A percentile compares a stretch with the other conserved stretches of the same genome.
phyloP scores from a whole-genome alignment of 1,140 invertebrate species.

The Drosophila melanica region DNA sequence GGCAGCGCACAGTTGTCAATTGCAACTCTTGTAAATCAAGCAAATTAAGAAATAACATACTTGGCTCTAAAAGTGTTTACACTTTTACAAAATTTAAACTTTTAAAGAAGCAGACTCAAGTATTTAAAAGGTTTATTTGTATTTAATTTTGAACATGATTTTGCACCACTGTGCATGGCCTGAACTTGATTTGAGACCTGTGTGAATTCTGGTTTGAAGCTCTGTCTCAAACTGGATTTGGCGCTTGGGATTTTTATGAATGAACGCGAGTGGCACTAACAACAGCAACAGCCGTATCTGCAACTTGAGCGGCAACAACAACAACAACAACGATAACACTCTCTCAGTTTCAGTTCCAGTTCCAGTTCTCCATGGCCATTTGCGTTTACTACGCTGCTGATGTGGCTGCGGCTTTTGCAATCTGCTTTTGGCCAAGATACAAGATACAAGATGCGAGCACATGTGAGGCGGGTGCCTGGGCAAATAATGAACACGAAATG shows the following conservation, averaged over 20 bases:
- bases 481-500: constrained; percentile 69
- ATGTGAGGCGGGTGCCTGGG: constrained; percentile 51
- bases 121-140: not conserved
- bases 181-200: constrained; percentile 75
- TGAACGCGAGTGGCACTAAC: constrained; percentile 69
- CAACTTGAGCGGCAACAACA: constrained; percentile 37
- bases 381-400: constrained; percentile 68
- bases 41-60: not conserved
- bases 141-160: constrained; percentile 1
- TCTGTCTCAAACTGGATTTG: constrained; percentile 77
- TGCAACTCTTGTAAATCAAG: not conserved
- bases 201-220: constrained; percentile 78
- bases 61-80: not conserved
- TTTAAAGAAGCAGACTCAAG: too few species aligned
- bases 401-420: constrained; percentile 43
- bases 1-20: constrained; percentile 52
- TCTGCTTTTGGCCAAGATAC: constrained; percentile 68
- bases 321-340: not conserved
- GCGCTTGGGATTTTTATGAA: constrained; percentile 81
- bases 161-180: constrained; percentile 61
- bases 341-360: not conserved
- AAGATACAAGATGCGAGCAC: constrained; percentile 44
- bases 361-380: constrained; percentile 68
- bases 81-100: not conserved
- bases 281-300: constrained; percentile 27